These are phyloP conservation scores for Ornithoptera priamus DNA, from an alignment of 2,888 invertebrate species.

Conservation along the genomic window DNA sequence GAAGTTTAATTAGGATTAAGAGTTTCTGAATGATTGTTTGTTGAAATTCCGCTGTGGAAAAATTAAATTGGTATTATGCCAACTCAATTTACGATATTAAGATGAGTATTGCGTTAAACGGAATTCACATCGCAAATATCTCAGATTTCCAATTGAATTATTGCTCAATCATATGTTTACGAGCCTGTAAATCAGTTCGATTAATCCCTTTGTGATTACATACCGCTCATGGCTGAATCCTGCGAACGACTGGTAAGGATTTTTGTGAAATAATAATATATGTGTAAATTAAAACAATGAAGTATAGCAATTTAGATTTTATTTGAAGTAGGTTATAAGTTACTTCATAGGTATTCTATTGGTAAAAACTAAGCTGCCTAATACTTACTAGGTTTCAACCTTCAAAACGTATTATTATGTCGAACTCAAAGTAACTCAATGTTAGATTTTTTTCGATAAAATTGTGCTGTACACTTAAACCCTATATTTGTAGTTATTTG, in stretches of 20 bases:
- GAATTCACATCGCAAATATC: conserved; percentile 26
- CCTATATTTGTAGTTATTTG: background rate
- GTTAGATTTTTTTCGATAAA: background rate
- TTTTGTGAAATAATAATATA: conserved; percentile 16
- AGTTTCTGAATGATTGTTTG: background rate
- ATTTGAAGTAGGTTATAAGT: background rate
- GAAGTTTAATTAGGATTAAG: background rate
- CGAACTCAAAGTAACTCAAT: background rate
- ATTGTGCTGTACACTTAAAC: background rate
- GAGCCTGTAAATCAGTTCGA: conserved; percentile 30
- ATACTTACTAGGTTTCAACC: background rate
- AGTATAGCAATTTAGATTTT: background rate
- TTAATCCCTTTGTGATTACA: conserved; percentile 34
- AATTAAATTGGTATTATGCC: background rate
- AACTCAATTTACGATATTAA: conserved; percentile 7
- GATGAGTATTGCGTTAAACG: conserved; percentile 23
- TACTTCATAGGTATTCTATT: background rate
- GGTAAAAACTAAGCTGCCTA: conserved; percentile 1
- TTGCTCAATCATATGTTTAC: conserved; percentile 33
- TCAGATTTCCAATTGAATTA: conserved; percentile 30
- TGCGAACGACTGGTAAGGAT: background rate
- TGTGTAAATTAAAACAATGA: conserved; percentile 3
- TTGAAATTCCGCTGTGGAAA: background rate
- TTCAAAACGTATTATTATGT: conserved; percentile 4
- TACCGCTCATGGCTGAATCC: conserved; percentile 17